phyloP scores from a whole-genome alignment of 37 sponge, comb jelly and placozoan species.

The Aplysina aerophoba region DNA sequence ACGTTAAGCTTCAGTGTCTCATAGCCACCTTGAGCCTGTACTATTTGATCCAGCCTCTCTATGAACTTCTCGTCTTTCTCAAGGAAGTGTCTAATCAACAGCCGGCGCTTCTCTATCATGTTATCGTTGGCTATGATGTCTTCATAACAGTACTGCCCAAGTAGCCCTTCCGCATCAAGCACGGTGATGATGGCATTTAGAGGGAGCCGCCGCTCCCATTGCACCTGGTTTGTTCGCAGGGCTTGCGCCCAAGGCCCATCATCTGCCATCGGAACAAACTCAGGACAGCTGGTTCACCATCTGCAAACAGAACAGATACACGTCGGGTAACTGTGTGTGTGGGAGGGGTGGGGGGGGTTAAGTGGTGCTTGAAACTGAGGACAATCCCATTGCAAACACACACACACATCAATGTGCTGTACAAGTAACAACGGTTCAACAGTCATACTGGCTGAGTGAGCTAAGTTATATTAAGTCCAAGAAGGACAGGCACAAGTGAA shows the following conservation, averaged over 20 bases:
- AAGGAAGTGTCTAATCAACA: background rate
- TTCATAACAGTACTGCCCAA: background rate
- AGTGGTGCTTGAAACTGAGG: no score
- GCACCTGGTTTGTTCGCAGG: background rate
- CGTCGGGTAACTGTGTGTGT: no score
- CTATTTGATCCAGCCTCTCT: background rate
- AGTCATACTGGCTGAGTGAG: no score
- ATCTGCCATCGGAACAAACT: no score
- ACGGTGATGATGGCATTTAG: constrained; percentile 2
- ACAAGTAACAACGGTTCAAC: no score
- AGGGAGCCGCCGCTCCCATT: background rate
- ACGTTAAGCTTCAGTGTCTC: background rate
- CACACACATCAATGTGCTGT: no score
- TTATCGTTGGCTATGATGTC: background rate
- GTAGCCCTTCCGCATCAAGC: background rate
- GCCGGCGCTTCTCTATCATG: background rate
- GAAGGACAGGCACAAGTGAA: no score
- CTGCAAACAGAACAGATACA: no score
- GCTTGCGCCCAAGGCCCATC: background rate
- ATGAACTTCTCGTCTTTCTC: background rate
- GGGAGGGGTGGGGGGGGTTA: no score
- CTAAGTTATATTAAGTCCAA: no score
- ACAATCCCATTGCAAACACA: no score
- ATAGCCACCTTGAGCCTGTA: background rate
- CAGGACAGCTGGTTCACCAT: no score